Evolutionary conservation across 2,113 vertebrate genomes (phyloP).

Genomic region (Rhynchomys soricoides): DNA sequence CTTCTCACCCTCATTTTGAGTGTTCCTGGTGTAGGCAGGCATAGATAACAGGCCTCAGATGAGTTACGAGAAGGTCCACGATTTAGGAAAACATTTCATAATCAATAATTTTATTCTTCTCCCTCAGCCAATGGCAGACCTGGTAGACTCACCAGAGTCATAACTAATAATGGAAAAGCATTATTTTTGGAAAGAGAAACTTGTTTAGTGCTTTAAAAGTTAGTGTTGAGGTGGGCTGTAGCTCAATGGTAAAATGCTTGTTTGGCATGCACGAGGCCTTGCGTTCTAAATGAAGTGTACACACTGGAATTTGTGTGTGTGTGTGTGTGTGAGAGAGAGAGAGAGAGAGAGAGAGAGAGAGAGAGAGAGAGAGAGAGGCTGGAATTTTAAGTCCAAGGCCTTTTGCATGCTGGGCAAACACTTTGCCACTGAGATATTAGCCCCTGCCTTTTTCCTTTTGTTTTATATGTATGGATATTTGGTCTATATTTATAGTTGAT

Average conservation of each 20-base stretch:
- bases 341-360: too few relatives aligned
- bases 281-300: neutral
- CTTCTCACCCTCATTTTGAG: too few relatives aligned
- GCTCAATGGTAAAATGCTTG: neutral
- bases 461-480: neutral
- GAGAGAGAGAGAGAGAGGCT: too few relatives aligned
- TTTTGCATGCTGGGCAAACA: neutral
- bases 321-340: too few relatives aligned
- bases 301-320: neutral
- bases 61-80: neutral
- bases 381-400: neutral
- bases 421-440: neutral
- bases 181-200: neutral
- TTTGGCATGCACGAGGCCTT: neutral
- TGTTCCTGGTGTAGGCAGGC: neutral
- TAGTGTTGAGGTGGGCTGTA: neutral
- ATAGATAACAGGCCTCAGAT: neutral
- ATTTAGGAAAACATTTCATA: neutral
- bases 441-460: neutral
- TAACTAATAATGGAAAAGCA: neutral
- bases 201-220: conserved; percentile 15
- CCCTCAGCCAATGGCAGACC: neutral
- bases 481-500: neutral
- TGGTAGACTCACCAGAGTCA: neutral
- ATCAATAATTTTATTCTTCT: neutral